A percentile compares a stretch with the other conserved stretches of the same genome.
These are phyloP conservation scores for Galerucella pusilla DNA, from an alignment of 2,888 invertebrate genomes.

Conservation along the genomic window DNA sequence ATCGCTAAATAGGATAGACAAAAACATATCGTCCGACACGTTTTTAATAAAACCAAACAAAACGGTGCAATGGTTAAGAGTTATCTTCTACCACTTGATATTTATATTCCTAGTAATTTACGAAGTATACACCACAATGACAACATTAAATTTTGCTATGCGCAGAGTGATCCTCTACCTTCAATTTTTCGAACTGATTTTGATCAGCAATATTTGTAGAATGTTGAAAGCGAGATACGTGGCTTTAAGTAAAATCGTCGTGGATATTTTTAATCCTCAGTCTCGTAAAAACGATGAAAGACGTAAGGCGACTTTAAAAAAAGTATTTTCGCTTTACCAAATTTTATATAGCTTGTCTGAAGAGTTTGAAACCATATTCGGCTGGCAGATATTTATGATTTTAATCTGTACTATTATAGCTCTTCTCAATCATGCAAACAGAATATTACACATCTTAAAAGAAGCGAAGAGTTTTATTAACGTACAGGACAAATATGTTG, in stretches of 20 bases:
- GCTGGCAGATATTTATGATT: slow-evolving; percentile 37
- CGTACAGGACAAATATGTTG: slow-evolving; percentile 2
- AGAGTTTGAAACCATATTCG: slow-evolving; percentile 31
- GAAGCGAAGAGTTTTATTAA: background rate
- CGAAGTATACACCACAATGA: background rate
- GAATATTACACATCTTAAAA: slow-evolving; percentile 12
- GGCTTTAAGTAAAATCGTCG: background rate
- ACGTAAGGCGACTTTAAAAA: slow-evolving; percentile 11
- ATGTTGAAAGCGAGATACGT: background rate
- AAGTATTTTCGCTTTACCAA: slow-evolving; percentile 26
- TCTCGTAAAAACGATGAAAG: background rate
- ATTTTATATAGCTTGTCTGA: slow-evolving; percentile 14
- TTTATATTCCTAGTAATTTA: slow-evolving; percentile 7
- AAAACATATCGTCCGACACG: background rate
- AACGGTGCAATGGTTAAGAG: background rate
- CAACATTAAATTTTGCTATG: background rate
- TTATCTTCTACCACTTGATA: slow-evolving; percentile 5
- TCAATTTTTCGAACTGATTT: background rate
- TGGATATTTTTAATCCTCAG: background rate
- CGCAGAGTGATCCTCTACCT: background rate
- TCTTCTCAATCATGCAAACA: slow-evolving; percentile 28
- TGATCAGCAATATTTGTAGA: background rate
- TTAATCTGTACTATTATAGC: slow-evolving; percentile 31
- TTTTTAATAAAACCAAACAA: slow-evolving; percentile 8
- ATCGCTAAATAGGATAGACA: slow-evolving; percentile 10